Evolutionary conservation across 2,797 vertebrate genomes (phyloP).

Genomic region (Ptychobarbus kaznakovi): DNA sequence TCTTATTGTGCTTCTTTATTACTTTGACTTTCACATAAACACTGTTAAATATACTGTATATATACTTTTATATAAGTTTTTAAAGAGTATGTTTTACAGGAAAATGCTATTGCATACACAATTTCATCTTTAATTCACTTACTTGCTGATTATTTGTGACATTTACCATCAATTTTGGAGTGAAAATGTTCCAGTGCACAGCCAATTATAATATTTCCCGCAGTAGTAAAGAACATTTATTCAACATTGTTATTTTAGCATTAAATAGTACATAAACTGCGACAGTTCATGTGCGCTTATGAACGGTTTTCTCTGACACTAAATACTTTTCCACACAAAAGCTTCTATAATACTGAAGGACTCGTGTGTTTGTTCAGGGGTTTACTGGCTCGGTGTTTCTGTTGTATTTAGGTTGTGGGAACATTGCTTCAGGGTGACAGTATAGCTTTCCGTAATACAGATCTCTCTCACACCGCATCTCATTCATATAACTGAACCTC

Average conservation of each 20-base stretch:
- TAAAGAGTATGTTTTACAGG: background rate
- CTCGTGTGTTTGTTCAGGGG: background rate
- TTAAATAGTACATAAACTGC: too few relatives aligned
- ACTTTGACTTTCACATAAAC: background rate
- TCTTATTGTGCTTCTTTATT: background rate
- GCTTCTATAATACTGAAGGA: background rate
- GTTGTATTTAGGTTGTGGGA: background rate
- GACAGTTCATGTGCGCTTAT: background rate
- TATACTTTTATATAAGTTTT: too few relatives aligned
- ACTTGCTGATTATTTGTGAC: too few relatives aligned
- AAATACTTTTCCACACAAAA: background rate
- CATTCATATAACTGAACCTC: background rate
- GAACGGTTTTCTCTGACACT: background rate
- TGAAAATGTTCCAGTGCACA: background rate
- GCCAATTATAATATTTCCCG: background rate
- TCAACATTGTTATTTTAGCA: too few relatives aligned
- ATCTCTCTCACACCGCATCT: constrained; percentile 2
- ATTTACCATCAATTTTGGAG: background rate
- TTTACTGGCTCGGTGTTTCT: background rate
- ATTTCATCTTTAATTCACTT: background rate
- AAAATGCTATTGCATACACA: background rate
- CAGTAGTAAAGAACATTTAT: background rate
- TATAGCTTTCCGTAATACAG: background rate
- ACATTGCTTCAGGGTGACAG: constrained; percentile 5
- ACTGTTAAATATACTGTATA: too few relatives aligned